These are phyloP conservation scores for Empidonax alnorum DNA, from an alignment of 2,113 vertebrate species.

Conservation along the genomic window DNA sequence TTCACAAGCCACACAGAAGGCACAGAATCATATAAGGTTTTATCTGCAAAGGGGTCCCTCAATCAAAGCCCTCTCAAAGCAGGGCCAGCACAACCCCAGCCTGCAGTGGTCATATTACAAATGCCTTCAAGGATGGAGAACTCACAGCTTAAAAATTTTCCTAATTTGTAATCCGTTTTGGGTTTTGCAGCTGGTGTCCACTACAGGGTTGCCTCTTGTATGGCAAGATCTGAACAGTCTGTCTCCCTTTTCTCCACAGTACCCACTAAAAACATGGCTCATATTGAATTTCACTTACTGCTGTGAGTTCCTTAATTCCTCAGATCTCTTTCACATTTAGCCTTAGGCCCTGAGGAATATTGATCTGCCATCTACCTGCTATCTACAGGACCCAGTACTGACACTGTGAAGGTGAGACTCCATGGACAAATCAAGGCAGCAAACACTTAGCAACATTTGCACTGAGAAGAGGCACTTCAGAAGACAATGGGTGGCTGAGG, in stretches of 20 bases:
- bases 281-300: neutral
- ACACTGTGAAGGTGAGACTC: neutral
- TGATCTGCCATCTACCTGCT: neutral
- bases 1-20: neutral
- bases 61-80: neutral
- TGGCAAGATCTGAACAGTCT: neutral
- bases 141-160: neutral
- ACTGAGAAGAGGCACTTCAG: neutral
- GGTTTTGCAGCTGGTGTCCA: neutral
- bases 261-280: neutral
- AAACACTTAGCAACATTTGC: neutral
- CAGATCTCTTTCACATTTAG: neutral
- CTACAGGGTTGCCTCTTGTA: neutral
- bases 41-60: neutral
- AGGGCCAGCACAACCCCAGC: neutral
- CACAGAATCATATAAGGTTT: neutral
- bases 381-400: neutral
- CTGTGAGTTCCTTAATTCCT: neutral
- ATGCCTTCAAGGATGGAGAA: neutral
- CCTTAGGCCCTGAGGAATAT: neutral
- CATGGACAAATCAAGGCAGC: accelerated
- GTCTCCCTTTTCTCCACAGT: neutral
- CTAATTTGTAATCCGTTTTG: neutral
- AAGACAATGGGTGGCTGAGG: neutral
- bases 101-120: accelerated